Evolutionary conservation across 1,140 invertebrate genomes (phyloP), one percentile per base, ranked within the genome.

Genomic region (Drosophila elegans): DNA sequence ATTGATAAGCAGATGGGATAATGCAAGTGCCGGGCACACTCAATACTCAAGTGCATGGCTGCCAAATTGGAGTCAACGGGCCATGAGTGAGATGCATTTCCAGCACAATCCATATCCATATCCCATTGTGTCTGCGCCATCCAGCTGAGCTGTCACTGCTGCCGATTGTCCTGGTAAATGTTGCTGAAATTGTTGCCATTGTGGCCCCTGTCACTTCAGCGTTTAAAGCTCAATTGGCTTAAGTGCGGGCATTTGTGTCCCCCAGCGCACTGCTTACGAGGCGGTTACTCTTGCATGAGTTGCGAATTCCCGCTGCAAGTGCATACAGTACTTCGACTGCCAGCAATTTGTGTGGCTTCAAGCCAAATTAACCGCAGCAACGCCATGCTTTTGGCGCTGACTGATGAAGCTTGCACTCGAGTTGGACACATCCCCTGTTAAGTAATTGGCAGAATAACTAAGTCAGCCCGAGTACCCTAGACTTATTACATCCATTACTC

Each of bases 161-260:
- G 42, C 44, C 51, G 64, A 71, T 71, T 71, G 67, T 55, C 48
- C 66, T 68, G 62, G 32, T 13, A 44, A 54, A 44, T 16, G 53
- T 56, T 55, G 61, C 61, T 62, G 36, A 36, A 60, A 38, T 51
- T 27, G 32, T 54, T 21, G 66, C 64, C 53, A 41, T 69, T 69
- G 67, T 56, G 36, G 39, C 9, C 3, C 25, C 7, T 49, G 44
- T 46, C 73, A 80, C 71, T 66, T 57, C 45, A 63, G 59, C 83
- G 72, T 77, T 88, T 88, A 83, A 83, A 88, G 67, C 79, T 76
- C 83, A 88, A 83, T 88, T 86, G 79, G 79, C 66, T 77, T 72
- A 74, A 88, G 83, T 86, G 83, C 45, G 57, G 57, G 76, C 75
- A 79, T 69, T 86, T 77, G 75, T 61, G 67, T 36, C 48, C 53